Base-by-base conservation (phyloP, 2,113 vertebrate species). In the Pampusana beccarii region DNA sequence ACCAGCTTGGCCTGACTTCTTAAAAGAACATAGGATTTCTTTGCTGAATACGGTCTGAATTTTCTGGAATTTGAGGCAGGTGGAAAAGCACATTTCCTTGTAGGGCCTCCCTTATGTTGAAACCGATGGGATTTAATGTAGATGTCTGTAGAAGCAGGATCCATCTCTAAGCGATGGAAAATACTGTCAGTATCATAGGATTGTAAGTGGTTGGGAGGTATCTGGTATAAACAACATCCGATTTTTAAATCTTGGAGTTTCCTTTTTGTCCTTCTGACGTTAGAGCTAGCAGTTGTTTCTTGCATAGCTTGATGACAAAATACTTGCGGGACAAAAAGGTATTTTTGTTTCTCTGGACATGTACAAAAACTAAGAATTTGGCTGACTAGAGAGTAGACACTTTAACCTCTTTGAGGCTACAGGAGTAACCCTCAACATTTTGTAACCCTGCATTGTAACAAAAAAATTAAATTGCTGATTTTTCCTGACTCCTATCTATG, bases 61-160 rank as follows among this genome's bases (percentile, higher is more conserved):
- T 88, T 94, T 85, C 85, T 89, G 80, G n/a, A 40, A 8, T 36
- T 75, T 29, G 73, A 88, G 36, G 29, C 86, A 85, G 18, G 33
- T 79, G 46, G 77, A 89, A 86, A 75, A 91, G 74, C 54, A 78
- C 28, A 16, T 29, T 86, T 84, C 16, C 6, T 92, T 88, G 75
- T 79, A 65, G 70, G n/a, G 44, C 77, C 60, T 94, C 48, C 48
- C 73, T 62, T 38, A 21, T 4, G 2, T 91, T 75, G 65, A 92
- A 89, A 56, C 40, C 38, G 56, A 3, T 72, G 28, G 51, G 23
- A 51, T 95, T 95, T 92, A 40, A 38, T 34, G 29, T 51, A 85
- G 88, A 92, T 96, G 93, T 95, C 44, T 94, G 93, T 94, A 94
- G 96, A 93, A 93, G 88, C 89, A 97, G 93, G 84, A 75, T 95